phyloP scores from a whole-genome alignment of 1,140 invertebrate genomes.

The Melanaphis sacchari region DNA sequence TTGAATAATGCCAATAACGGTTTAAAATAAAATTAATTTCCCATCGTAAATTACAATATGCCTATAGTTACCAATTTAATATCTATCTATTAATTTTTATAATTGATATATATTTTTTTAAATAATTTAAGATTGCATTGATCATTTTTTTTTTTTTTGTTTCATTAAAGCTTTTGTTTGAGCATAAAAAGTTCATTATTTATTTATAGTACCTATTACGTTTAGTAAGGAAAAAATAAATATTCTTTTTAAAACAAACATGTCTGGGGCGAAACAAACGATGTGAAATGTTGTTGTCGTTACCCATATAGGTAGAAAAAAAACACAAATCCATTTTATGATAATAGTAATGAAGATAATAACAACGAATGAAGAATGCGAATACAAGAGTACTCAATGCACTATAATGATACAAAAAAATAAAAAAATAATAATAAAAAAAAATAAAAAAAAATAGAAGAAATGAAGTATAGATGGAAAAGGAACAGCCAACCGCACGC shows the following conservation, averaged over 20 bases:
- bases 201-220: background rate
- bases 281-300: background rate
- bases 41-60: background rate
- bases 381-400: background rate
- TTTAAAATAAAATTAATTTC: background rate
- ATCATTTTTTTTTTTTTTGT: background rate
- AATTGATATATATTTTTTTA: background rate
- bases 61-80: background rate
- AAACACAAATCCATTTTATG: slow-evolving; percentile 27
- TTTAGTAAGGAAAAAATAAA: background rate
- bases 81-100: background rate
- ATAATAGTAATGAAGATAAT: slow-evolving; percentile 41
- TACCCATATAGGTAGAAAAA: background rate
- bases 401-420: background rate
- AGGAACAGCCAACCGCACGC: background rate
- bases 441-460: slow-evolving; percentile 7
- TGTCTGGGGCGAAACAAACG: background rate
- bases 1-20: background rate
- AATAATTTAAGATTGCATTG: background rate
- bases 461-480: background rate
- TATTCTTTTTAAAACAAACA: background rate
- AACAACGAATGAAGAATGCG: slow-evolving; percentile 26
- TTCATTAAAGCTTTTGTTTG: background rate
- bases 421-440: too few species aligned
- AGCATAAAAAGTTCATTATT: background rate